Evolutionary conservation across 2,888 invertebrate genomes (phyloP), one percentile per base, ranked within the genome.

Genomic region (Helleia helle): DNA sequence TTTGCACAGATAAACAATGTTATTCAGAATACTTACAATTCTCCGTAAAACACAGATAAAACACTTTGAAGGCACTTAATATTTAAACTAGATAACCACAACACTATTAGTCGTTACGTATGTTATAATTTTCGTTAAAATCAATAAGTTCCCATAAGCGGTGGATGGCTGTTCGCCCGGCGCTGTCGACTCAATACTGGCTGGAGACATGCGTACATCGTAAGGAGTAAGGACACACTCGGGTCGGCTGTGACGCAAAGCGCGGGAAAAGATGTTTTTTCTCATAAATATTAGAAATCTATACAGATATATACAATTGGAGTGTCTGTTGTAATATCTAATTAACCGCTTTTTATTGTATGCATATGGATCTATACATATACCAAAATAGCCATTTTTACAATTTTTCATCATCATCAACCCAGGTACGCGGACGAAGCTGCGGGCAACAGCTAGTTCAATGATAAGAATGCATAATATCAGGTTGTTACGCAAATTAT

Each of bases 201-300:
- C 22, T 22, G 25, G 14, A 65, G 69, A 60, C 79, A 80, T 81
- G 81, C 80, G 81, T 77, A 77, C 49, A 63, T 58, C 48, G 48
- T n/a, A n/a, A n/a, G n/a, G n/a, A n/a, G 43, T 51, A 55, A 43
- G 47, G 47, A 47, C 48, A 44, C 38, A 36, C 36, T 36, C 24
- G 17, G 22, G 36, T 36, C 24, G 31, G 36, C 42, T 46, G 42
- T 47, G 60, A 58, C 59, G 49, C 53, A 54, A 52, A 64, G 58
- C 63, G 80, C 79, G 79, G 75, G 74, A 77, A 79, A 76, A 63
- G 74, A 75, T 73, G 65, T 71, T 65, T 64, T 64, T n/a, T n/a
- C n/a, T n/a, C n/a, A n/a, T n/a, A n/a, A n/a, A n/a, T n/a, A n/a
- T n/a, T n/a, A n/a, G n/a, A n/a, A n/a, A n/a, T n/a, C n/a, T n/a